These are phyloP conservation scores for Torymus tubicola DNA, from an alignment of 2,888 invertebrate genomes.

Conservation along the genomic window DNA sequence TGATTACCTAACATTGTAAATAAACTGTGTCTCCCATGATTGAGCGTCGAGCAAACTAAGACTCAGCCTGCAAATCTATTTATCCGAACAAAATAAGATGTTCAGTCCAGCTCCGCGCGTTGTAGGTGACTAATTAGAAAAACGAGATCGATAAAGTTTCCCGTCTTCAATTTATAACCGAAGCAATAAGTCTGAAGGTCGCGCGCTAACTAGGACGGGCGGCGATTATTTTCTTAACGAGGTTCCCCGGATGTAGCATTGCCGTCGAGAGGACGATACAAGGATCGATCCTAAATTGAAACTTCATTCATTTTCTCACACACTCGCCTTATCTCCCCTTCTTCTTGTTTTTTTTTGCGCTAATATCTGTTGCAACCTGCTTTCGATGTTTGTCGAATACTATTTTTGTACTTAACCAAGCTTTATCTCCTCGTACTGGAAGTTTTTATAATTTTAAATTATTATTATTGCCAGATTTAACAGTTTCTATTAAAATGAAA, in stretches of 20 bases:
- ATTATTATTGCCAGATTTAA: no score
- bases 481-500: no score
- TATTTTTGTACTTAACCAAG: no score
- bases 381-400: no score
- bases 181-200: slow-evolving; percentile 18
- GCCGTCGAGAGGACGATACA: not conserved
- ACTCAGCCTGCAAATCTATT: not conserved
- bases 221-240: slow-evolving; percentile 35
- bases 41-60: not conserved
- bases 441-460: no score
- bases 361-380: not conserved
- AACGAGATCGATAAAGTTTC: slow-evolving; percentile 30
- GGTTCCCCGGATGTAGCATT: not conserved
- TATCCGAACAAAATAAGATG: slow-evolving; percentile 12
- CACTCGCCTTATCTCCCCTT: not conserved
- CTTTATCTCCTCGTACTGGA: no score
- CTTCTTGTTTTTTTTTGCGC: not conserved
- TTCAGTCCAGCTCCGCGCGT: not conserved
- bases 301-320: slow-evolving; percentile 20
- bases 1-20: no score
- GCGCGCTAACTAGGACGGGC: slow-evolving; percentile 18
- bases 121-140: slow-evolving; percentile 22
- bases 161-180: slow-evolving; percentile 18
- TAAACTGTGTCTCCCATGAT: no score
- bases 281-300: slow-evolving; percentile 29